These are phyloP conservation scores for Syngnathus floridae DNA, from an alignment of 2,113 vertebrate genomes.

Conservation along the genomic window DNA sequence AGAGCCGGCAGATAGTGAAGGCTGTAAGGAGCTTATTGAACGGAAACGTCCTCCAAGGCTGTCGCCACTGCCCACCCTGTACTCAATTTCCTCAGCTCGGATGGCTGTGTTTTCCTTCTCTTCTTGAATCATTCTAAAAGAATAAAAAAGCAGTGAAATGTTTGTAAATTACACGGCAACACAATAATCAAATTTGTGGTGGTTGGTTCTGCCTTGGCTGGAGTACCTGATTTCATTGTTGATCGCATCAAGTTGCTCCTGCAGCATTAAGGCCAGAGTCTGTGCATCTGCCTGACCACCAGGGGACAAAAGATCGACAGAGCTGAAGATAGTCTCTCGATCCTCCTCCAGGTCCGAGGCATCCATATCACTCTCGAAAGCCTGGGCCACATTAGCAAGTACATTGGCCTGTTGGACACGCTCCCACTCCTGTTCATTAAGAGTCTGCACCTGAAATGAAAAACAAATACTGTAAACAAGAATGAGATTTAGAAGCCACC, in stretches of 20 bases:
- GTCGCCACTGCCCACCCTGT: slow-evolving; percentile 84
- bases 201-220: neutral
- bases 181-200: neutral
- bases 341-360: slow-evolving; percentile 89
- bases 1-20: slow-evolving; percentile 65
- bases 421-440: slow-evolving; percentile 98
- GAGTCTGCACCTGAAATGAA: slow-evolving; percentile 82
- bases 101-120: slow-evolving; percentile 92
- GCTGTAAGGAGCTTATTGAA: slow-evolving; percentile 79
- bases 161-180: neutral
- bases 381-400: slow-evolving; percentile 91
- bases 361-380: slow-evolving; percentile 91
- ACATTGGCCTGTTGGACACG: slow-evolving; percentile 94
- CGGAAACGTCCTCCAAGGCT: slow-evolving; percentile 76
- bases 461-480: neutral
- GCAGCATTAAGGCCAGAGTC: slow-evolving; percentile 93
- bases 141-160: neutral
- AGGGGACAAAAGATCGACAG: slow-evolving; percentile 87
- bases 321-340: slow-evolving; percentile 85
- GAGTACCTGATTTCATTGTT: slow-evolving; percentile 94
- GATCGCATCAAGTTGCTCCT: slow-evolving; percentile 96
- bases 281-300: slow-evolving; percentile 93
- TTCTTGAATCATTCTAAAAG: slow-evolving; percentile 89
- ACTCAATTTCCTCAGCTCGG: slow-evolving; percentile 92
- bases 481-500: neutral